A percentile compares a stretch with the other conserved stretches of the same genome.
These are phyloP conservation scores for Actinemys pallida DNA, from an alignment of 2,113 vertebrate genomes.

Conservation along the genomic window DNA sequence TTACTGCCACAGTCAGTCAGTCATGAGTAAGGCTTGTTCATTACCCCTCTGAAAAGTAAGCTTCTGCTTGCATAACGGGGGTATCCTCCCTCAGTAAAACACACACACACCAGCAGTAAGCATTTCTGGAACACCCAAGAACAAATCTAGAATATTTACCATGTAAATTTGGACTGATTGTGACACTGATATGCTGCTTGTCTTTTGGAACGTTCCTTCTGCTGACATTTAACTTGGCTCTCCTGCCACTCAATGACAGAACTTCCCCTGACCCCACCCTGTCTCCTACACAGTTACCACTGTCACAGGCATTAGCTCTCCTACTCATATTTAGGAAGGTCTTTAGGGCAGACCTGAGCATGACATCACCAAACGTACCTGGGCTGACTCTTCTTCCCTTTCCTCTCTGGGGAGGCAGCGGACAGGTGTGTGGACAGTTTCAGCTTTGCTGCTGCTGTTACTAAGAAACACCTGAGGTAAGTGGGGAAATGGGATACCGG, in stretches of 20 bases:
- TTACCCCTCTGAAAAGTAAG: background rate
- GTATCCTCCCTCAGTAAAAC: background rate
- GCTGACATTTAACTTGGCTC: background rate
- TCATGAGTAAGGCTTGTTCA: background rate
- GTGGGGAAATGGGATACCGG: too few species aligned
- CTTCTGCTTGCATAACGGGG: background rate
- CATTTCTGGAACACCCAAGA: background rate
- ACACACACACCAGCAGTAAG: accelerated
- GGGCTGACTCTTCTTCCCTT: background rate
- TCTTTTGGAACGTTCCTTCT: background rate
- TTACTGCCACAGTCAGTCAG: background rate
- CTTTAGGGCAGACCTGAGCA: background rate
- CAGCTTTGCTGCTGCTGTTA: slow-evolving; percentile 4
- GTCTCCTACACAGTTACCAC: background rate
- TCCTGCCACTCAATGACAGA: background rate
- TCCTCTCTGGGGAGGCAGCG: background rate
- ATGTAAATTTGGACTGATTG: background rate
- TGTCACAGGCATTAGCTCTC: background rate
- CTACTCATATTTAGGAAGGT: background rate
- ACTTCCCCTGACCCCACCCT: background rate
- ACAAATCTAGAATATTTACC: accelerated
- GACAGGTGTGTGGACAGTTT: background rate
- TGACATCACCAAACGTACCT: background rate
- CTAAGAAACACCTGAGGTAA: background rate
- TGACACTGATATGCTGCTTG: background rate